Conservation (phyloP, 2,113 vertebrate species). For the Myiagra hebetior region DNA sequence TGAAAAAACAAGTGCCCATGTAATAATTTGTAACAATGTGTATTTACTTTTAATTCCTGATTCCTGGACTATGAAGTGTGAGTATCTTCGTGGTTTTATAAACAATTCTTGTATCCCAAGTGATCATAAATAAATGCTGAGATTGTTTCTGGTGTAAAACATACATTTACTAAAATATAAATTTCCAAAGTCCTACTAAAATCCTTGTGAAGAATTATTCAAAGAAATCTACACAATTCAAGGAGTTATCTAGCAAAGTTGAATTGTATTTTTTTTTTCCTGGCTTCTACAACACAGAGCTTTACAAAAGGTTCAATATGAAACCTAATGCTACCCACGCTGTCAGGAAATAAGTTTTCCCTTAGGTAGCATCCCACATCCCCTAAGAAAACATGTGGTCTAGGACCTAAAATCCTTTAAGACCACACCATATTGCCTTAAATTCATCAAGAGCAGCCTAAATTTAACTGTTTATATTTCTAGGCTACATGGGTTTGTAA, state of each 20-base stretch:
- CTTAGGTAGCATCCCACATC: neutral
- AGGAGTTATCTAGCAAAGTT: neutral
- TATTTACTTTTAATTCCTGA: neutral
- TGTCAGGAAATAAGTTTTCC: constrained; percentile 27
- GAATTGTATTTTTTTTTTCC: neutral
- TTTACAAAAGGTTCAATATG: neutral
- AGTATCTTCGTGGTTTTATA: neutral
- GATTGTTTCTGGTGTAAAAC: neutral
- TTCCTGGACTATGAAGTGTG: neutral
- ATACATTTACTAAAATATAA: neutral
- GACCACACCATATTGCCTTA: neutral
- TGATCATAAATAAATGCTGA: neutral
- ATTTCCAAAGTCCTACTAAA: neutral
- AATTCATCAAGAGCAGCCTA: neutral
- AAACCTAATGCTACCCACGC: neutral
- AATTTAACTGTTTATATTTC: neutral
- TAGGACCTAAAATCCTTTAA: neutral
- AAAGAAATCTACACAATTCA: neutral
- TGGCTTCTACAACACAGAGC: neutral
- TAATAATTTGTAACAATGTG: neutral
- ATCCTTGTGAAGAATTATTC: neutral
- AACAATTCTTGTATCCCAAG: neutral
- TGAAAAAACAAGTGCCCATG: neutral
- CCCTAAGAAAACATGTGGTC: constrained; percentile 14
- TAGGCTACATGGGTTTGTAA: neutral